Conservation (phyloP, 1,140 invertebrate genomes). For the Cheumatopsyche charites region DNA sequence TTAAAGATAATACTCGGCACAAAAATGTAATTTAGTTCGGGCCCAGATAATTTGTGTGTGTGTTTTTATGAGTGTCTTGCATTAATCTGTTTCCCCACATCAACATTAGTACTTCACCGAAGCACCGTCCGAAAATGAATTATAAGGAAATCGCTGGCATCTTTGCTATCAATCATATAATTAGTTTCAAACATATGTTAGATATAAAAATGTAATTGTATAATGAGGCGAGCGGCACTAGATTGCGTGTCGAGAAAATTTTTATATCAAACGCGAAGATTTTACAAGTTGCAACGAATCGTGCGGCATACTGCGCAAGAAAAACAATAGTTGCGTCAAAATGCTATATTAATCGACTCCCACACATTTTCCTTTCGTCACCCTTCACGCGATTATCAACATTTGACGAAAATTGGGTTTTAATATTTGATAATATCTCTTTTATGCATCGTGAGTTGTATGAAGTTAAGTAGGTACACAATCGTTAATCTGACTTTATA, state of each 20-base stretch:
- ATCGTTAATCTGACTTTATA: too few relatives aligned
- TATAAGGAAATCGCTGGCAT: constrained; percentile 38
- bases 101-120: constrained; percentile 27
- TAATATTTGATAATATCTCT: too few relatives aligned
- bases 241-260: constrained; percentile 22
- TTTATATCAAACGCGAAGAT: constrained; percentile 9
- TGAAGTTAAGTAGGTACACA: too few relatives aligned
- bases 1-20: constrained; percentile 35
- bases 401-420: too few relatives aligned
- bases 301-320: not conserved
- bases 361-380: too few relatives aligned
- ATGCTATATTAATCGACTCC: too few relatives aligned
- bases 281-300: constrained; percentile 1
- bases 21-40: constrained; percentile 36
- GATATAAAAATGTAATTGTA: constrained; percentile 37
- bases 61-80: constrained; percentile 36
- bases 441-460: too few relatives aligned
- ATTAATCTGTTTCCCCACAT: constrained; percentile 39
- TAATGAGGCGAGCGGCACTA: constrained; percentile 31
- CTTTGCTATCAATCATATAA: constrained; percentile 35
- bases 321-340: constrained; percentile 9
- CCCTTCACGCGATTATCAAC: too few relatives aligned
- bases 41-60: constrained; percentile 34
- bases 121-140: constrained; percentile 36
- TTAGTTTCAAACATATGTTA: constrained; percentile 37